Evolutionary conservation across 1,140 invertebrate genomes (phyloP).

Genomic region (Drosophila chauvacae): DNA sequence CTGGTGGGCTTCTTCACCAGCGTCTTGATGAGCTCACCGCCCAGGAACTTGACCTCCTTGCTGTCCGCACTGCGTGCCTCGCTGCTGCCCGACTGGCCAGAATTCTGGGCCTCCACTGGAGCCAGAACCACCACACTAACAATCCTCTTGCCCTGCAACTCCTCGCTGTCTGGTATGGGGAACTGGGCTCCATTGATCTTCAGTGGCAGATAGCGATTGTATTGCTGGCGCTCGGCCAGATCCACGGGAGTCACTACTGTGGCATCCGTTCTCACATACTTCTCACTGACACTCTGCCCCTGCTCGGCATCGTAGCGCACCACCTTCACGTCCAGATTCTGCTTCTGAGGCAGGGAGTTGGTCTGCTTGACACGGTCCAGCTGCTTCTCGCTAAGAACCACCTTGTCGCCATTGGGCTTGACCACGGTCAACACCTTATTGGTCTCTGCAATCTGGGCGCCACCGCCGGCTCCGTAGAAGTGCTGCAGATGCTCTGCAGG

Average conservation of each 20-base stretch:
- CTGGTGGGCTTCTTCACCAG: conserved; percentile 90
- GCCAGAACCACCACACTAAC: conserved; percentile 93
- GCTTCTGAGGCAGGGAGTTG: conserved; percentile 84
- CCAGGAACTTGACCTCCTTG: conserved; percentile 87
- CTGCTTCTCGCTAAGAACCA: conserved; percentile 85
- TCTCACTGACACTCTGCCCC: conserved; percentile 89
- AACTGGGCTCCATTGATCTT: conserved; percentile 94
- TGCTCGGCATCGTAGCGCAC: conserved; percentile 91
- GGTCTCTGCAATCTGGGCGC: conserved; percentile 88
- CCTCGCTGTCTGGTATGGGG: conserved; percentile 90
- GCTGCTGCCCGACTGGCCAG: conserved; percentile 80
- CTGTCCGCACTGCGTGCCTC: conserved; percentile 82
- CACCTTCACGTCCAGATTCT: conserved; percentile 92
- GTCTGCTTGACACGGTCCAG: conserved; percentile 85
- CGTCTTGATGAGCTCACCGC: conserved; percentile 90
- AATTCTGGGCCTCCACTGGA: conserved; percentile 87
- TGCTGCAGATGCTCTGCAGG: conserved; percentile 94
- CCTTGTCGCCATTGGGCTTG: conserved; percentile 86
- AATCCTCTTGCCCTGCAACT: conserved; percentile 89
- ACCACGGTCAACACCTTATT: conserved; percentile 88
- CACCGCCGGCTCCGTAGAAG: conserved; percentile 91
- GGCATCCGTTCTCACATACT: conserved; percentile 90
- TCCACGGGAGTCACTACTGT: conserved; percentile 90
- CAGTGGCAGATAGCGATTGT: conserved; percentile 92
- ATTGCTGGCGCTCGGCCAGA: conserved; percentile 89